phyloP scores from a whole-genome alignment of 2,888 invertebrate species.

The Crepidodera aurea region DNA sequence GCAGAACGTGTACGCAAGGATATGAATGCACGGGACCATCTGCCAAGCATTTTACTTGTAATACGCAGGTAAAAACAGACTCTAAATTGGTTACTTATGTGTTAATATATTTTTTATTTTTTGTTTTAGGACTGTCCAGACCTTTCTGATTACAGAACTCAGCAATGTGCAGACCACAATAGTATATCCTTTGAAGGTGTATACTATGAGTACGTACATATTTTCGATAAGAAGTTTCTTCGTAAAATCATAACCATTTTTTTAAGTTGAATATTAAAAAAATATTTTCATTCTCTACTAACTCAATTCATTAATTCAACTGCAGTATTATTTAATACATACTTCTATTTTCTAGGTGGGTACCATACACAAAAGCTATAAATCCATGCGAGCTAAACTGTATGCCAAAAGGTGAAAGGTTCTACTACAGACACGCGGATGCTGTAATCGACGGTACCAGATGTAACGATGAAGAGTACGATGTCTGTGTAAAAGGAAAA shows the following conservation, averaged over 20 bases:
- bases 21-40: conserved; percentile 77
- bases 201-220: conserved; percentile 75
- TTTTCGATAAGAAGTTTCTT: too few species aligned
- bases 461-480: conserved; percentile 81
- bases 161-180: conserved; percentile 91
- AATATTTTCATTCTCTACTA: too few species aligned
- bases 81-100: not conserved
- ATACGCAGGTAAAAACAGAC: conserved; percentile 74
- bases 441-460: conserved; percentile 86
- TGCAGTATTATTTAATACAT: too few species aligned
- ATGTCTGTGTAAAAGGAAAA: conserved; percentile 93
- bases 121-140: conserved; percentile 79
- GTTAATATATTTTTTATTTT: not conserved
- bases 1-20: conserved; percentile 77
- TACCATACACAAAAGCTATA: conserved; percentile 85
- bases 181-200: conserved; percentile 81
- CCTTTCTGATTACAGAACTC: conserved; percentile 81
- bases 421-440: conserved; percentile 86
- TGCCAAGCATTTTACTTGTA: conserved; percentile 89
- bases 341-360: conserved; percentile 74
- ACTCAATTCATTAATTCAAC: too few species aligned
- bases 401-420: conserved; percentile 89
- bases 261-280: too few species aligned
- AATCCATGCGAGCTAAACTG: conserved; percentile 96
- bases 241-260: too few species aligned